Base-by-base conservation (phyloP, 1,140 invertebrate genomes). In the Saccostrea glomerata region DNA sequence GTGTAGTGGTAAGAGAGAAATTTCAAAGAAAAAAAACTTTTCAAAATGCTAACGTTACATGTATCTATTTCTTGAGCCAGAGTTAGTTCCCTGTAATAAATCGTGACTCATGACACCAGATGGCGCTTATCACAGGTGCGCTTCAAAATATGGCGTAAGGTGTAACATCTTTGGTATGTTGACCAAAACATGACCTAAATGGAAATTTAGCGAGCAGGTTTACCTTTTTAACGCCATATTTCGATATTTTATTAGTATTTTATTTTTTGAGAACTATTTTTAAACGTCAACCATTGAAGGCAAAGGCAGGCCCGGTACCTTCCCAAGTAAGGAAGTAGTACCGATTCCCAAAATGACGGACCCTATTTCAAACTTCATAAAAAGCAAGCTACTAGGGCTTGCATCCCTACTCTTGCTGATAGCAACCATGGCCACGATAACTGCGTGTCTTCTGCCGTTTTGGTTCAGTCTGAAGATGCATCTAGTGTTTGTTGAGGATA, bases 401-500 rank as follows among this genome's bases (percentile, higher is more conserved):
- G 23, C 77, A 2, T 56, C 77, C 6, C n/a, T 83, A 63, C 11
- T 87, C 13, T 87, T 83, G 30, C 9, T 56, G 6, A 30, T 87
- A 4, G 82, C 73, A 36, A 17, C 56, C 54, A 30, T 87, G 36
- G 54, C 60, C 5, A 56, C 77, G n/a, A 56, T 84, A 20, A 36
- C 58, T 17, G 40, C 77, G 2, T 23, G 25, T n/a, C 36, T 87
- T 17, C 55, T 83, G 11, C 86, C 86, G 6, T 87, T 83, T 56
- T 87, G 86, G 86, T 87, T 87, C 23, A 47, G 56, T n/a, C 82
- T 87, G 12, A 47, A 30, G 23, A 83, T 87, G 56, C 30, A 87
- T 13, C 23, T 87, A n/a, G 30, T 55, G 9, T 84, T 63, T 84
- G n/a, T 60, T 2, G 86, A 87, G 25, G 86, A 87, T n/a, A 12